These are phyloP conservation scores for Pogoniulus pusillus DNA, from an alignment of 2,797 vertebrate genomes.

Conservation along the genomic window DNA sequence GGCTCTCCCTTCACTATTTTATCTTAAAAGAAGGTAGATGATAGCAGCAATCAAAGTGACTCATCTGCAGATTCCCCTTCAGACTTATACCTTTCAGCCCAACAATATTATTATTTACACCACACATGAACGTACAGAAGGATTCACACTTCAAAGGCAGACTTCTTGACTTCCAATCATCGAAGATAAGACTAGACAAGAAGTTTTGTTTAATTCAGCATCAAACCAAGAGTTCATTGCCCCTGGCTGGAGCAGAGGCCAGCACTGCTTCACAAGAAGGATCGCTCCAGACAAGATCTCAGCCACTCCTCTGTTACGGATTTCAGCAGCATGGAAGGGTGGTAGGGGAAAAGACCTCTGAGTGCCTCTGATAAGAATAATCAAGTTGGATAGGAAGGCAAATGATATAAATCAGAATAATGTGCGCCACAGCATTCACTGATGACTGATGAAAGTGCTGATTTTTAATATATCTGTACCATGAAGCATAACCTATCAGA, in stretches of 20 bases:
- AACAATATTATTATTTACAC: background rate
- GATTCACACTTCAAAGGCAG: slow-evolving; percentile 5
- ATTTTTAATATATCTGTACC: background rate
- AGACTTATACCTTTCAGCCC: background rate
- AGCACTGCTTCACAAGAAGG: background rate
- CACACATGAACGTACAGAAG: background rate
- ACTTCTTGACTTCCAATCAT: background rate
- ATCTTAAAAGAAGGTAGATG: background rate
- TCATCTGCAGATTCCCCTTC: background rate
- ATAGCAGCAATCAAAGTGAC: background rate
- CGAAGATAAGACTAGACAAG: background rate
- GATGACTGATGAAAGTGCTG: background rate
- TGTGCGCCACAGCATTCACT: background rate
- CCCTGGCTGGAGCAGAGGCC: background rate
- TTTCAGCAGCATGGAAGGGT: background rate
- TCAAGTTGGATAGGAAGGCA: background rate
- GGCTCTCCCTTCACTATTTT: background rate
- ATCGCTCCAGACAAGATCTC: background rate
- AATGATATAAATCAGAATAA: background rate
- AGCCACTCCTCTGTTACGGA: background rate
- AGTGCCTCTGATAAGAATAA: background rate
- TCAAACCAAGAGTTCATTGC: background rate
- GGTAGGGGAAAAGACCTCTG: background rate
- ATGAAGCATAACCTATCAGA: background rate
- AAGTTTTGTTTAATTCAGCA: background rate